phyloP scores from a whole-genome alignment of 1,140 invertebrate genomes.

The Macrosteles quadrilineatus region DNA sequence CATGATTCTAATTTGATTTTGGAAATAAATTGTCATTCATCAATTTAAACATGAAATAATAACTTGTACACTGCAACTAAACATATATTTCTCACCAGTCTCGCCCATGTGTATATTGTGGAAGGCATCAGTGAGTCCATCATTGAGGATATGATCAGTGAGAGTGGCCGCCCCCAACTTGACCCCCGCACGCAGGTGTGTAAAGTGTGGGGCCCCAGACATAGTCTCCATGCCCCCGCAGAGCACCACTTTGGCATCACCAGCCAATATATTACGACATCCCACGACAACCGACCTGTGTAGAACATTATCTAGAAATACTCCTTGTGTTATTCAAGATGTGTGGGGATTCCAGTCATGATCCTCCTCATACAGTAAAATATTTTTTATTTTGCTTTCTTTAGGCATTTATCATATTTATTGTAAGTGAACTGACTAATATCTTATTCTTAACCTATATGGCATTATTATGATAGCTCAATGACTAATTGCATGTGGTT shows the following conservation, averaged over 20 bases:
- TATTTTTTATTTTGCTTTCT: not conserved
- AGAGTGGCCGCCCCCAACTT: constrained; percentile 71
- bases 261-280: constrained; percentile 68
- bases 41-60: no score
- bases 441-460: no score
- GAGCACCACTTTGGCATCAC: constrained; percentile 71
- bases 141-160: constrained; percentile 69
- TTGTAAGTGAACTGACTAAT: no score
- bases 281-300: constrained; percentile 67
- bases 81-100: constrained; percentile 69
- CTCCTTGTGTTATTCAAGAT: not conserved
- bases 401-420: no score
- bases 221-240: constrained; percentile 87
- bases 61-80: no score
- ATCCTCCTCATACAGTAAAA: not conserved
- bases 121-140: constrained; percentile 84
- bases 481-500: no score
- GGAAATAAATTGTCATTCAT: no score
- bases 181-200: constrained; percentile 63
- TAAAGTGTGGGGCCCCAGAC: constrained; percentile 75
- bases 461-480: no score
- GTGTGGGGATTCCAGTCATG: not conserved
- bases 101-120: constrained; percentile 80
- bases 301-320: constrained; percentile 29
- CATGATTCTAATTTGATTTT: no score